Conservation (phyloP, 2,797 vertebrate species). For the Aphelocoma californica region DNA sequence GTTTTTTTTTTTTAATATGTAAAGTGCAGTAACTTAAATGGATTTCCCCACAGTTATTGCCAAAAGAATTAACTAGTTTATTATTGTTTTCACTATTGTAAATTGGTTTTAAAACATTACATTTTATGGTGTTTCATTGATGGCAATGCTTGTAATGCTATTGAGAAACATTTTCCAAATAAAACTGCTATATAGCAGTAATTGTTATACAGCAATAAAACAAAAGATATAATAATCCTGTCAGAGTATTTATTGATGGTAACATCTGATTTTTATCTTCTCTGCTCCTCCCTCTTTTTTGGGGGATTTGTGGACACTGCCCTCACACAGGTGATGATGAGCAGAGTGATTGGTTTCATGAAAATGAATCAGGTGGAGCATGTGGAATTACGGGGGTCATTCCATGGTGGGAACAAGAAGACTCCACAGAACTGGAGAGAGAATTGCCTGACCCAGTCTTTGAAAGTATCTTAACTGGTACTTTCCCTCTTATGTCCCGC, state of each 20-base stretch:
- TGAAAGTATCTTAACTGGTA: slow-evolving; percentile 92
- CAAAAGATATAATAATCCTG: slow-evolving; percentile 21
- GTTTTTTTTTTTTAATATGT: slow-evolving; percentile 63
- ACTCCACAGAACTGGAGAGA: slow-evolving; percentile 83
- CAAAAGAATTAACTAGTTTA: slow-evolving; percentile 60
- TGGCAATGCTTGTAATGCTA: not conserved
- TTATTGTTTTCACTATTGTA: slow-evolving; percentile 61
- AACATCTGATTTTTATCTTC: slow-evolving; percentile 33
- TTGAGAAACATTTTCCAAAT: slow-evolving; percentile 25
- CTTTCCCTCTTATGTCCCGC: slow-evolving; percentile 85
- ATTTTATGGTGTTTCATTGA: slow-evolving; percentile 53
- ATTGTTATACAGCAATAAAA: slow-evolving; percentile 13
- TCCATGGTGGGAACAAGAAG: slow-evolving; percentile 95
- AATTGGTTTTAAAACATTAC: slow-evolving; percentile 62
- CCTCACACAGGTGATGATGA: slow-evolving; percentile 88
- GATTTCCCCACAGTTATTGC: slow-evolving; percentile 55
- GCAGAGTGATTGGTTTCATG: slow-evolving; percentile 98
- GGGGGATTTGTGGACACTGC: not conserved
- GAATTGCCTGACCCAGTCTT: slow-evolving; percentile 91
- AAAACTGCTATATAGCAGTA: not conserved
- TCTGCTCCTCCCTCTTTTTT: not conserved
- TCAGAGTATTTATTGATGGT: not conserved
- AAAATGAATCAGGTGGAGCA: slow-evolving; percentile 90
- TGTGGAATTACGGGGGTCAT: slow-evolving; percentile 91
- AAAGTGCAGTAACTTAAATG: slow-evolving; percentile 59